Evolutionary conservation across 2,113 vertebrate species (phyloP).

Genomic region (Pseudonaja textilis): DNA sequence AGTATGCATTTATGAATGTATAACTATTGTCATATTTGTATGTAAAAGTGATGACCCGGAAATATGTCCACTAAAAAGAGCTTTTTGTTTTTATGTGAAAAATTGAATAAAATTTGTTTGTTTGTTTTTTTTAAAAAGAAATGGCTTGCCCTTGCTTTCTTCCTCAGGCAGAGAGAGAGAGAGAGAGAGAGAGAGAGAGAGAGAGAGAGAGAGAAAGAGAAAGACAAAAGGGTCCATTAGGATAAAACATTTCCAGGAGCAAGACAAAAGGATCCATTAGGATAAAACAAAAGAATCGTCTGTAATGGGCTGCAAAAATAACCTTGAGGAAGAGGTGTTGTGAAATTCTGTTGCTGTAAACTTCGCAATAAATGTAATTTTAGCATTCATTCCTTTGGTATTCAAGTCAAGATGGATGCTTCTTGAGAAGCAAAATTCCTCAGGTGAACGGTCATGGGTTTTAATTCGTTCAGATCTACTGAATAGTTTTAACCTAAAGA

Average conservation of each 20-base stretch:
- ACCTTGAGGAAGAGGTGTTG: not conserved
- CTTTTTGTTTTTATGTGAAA: too few relatives aligned
- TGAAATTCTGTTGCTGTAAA: not conserved
- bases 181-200: not conserved
- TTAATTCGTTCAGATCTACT: not conserved
- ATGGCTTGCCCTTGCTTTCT: not conserved
- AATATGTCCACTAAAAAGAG: too few relatives aligned
- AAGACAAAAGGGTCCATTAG: too few relatives aligned
- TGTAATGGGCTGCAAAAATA: not conserved
- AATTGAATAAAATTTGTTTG: too few relatives aligned
- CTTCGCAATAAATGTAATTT: not conserved
- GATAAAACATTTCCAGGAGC: not conserved
- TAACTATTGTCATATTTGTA: too few relatives aligned
- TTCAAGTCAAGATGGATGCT: not conserved
- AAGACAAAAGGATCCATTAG: not conserved
- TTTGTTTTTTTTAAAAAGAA: not conserved
- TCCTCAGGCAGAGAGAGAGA: not conserved
- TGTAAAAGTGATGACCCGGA: too few relatives aligned
- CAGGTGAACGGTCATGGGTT: not conserved
- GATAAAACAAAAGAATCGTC: not conserved
- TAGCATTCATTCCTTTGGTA: not conserved
- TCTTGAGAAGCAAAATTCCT: not conserved
- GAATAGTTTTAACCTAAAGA: not conserved
- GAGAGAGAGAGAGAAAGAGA: not conserved
- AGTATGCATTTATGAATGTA: too few relatives aligned